Evolutionary conservation across 2,888 invertebrate species (phyloP).

Genomic region (Ophion ventricosus): DNA sequence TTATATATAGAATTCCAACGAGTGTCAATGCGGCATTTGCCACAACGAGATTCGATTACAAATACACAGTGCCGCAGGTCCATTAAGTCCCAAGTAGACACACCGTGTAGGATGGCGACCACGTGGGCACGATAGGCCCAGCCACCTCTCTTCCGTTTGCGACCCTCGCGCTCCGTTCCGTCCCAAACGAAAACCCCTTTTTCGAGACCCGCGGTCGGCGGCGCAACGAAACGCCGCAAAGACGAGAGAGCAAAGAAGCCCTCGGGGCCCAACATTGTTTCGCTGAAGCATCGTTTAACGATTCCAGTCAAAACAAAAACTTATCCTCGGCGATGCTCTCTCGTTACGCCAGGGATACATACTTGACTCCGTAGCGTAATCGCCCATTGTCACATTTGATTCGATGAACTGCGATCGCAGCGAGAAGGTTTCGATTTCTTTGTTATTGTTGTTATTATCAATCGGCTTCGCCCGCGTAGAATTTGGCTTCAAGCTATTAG

Average conservation of each 20-base stretch:
- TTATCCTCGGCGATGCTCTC: conserved; percentile 9
- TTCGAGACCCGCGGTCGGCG: conserved; percentile 21
- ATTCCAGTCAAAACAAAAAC: conserved; percentile 63
- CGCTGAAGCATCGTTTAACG: conserved; percentile 56
- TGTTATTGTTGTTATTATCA: neutral
- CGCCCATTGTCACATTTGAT: conserved; percentile 24
- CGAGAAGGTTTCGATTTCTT: conserved; percentile 41
- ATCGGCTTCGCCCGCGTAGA: too few species aligned
- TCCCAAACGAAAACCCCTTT: conserved; percentile 4
- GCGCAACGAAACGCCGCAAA: conserved; percentile 34
- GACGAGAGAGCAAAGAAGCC: conserved; percentile 14
- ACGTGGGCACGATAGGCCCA: conserved; percentile 24
- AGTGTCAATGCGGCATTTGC: conserved; percentile 6
- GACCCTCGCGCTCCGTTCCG: neutral
- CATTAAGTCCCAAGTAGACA: neutral
- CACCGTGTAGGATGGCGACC: conserved; percentile 20
- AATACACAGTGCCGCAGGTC: neutral
- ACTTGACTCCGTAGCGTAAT: conserved; percentile 14
- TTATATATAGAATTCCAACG: neutral
- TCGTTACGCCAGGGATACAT: neutral
- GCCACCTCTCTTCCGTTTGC: neutral
- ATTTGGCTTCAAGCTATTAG: too few species aligned
- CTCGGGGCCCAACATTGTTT: conserved; percentile 56
- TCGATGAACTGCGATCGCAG: conserved; percentile 6
- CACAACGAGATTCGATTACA: conserved; percentile 45